phyloP scores from a whole-genome alignment of 2,888 invertebrate species.

The Cheilosia vernalis region DNA sequence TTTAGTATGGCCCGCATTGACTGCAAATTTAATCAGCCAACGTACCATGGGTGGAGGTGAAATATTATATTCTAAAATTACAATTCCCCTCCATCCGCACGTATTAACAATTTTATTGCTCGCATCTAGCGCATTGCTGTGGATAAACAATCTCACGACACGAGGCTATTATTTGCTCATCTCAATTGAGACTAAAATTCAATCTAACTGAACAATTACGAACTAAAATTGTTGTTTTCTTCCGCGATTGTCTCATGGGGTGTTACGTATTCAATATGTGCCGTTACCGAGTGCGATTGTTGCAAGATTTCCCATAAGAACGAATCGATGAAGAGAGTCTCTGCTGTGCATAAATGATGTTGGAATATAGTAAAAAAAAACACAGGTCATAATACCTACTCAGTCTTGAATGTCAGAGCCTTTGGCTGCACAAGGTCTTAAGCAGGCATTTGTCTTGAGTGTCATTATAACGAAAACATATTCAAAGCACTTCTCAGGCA shows the following conservation, averaged over 20 bases:
- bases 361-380: background rate
- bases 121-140: too few species aligned
- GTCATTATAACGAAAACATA: too few species aligned
- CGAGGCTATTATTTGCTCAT: conserved; percentile 2
- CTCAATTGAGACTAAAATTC: background rate
- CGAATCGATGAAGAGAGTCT: conserved; percentile 6
- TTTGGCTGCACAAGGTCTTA: conserved; percentile 33
- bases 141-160: background rate
- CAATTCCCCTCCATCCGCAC: too few species aligned
- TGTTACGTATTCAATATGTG: conserved; percentile 20
- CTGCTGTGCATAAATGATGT: conserved; percentile 5
- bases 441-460: background rate
- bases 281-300: conserved; percentile 16
- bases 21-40: too few species aligned
- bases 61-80: background rate
- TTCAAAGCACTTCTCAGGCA: too few species aligned
- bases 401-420: background rate
- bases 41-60: too few species aligned
- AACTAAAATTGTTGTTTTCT: conserved; percentile 17
- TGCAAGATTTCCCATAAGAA: conserved; percentile 16
- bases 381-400: background rate
- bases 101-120: too few species aligned
- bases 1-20: too few species aligned
- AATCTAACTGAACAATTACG: conserved; percentile 8
- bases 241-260: conserved; percentile 22